phyloP scores from a whole-genome alignment of 2,113 vertebrate species.

The Andinoacara biseriatus region DNA sequence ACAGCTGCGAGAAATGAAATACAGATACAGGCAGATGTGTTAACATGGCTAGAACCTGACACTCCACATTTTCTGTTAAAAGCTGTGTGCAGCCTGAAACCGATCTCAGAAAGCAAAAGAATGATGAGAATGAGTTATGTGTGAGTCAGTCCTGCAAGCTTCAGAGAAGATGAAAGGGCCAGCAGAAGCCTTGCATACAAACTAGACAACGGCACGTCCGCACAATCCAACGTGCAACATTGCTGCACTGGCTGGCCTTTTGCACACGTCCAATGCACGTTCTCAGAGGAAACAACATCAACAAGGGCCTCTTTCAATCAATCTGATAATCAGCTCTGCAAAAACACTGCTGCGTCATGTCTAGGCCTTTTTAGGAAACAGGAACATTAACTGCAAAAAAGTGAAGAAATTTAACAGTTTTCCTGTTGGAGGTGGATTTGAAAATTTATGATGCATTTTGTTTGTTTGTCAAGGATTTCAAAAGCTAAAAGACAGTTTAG shows the following conservation, averaged over 20 bases:
- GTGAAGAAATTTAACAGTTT: not conserved
- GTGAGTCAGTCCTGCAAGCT: not conserved
- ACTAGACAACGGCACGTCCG: not conserved
- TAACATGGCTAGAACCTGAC: slow-evolving; percentile 21
- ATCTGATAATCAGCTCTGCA: not conserved
- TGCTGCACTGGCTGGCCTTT: not conserved
- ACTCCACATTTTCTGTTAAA: slow-evolving; percentile 24
- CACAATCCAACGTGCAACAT: not conserved
- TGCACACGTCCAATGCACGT: not conserved
- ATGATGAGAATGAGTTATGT: slow-evolving; percentile 34
- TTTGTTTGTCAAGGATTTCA: not conserved
- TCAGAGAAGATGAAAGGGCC: slow-evolving; percentile 12
- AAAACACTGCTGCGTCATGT: not conserved
- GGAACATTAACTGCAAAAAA: not conserved
- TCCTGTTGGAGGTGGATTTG: not conserved
- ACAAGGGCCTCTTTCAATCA: not conserved
- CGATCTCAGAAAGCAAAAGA: slow-evolving; percentile 5
- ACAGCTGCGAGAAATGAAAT: slow-evolving; percentile 6
- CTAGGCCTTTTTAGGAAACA: not conserved
- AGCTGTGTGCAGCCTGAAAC: slow-evolving; percentile 4
- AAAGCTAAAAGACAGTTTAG: not conserved
- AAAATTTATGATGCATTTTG: not conserved
- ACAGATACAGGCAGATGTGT: not conserved
- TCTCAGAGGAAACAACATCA: not conserved
- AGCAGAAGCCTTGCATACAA: slow-evolving; percentile 16